Base-by-base conservation (phyloP, 2,113 vertebrate genomes). In the Tragulus kanchil region DNA sequence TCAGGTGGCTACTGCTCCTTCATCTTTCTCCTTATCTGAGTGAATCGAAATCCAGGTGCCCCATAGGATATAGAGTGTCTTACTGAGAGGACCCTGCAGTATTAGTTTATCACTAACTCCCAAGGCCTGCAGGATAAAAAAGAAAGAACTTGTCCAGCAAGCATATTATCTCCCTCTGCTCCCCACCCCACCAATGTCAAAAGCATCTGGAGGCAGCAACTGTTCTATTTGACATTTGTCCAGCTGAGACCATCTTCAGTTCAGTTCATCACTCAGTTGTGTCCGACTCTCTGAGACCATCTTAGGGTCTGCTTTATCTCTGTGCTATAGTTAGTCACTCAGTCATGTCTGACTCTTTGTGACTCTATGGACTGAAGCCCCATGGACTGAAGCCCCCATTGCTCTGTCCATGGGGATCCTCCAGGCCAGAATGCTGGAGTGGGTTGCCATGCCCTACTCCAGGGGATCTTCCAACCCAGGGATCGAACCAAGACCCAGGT, bases 171-270 rank as follows among this genome's bases (percentile, higher is more conserved):
- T 52, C 96, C 62, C 87, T 78, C 89, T 94, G 81, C 71, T 92
- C 61, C 83, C 71, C 16, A 61, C 26, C 13, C 71, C 48, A 79
- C 83, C 81, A 87, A 86, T 83, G 90, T 93, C 59, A 71, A 92
- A 90, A 94, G 71, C 94, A 96, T 79, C 65, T 77, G 92, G 75
- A 95, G 73, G 85, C 26, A 93, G 21, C 92, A 93, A 69, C 97
- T 97, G 92, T 90, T 86, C 84, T 71, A 16, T 13, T 92, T 36
- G 81, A 58, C 82, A 78, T 92, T 88, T 96, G 96, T 95, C 58
- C 88, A 15, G 48, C 42, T 61, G n/a, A 91, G 64, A 93, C 64
- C 50, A 62, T 75, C 16, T 71, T 78, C 36, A 36, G 36, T 36
- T 36, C 36, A 36, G 36, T 36, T 36, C 36, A 36, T 36, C 36